phyloP scores from a whole-genome alignment of 2,797 vertebrate species.

The Malacoraja senta region DNA sequence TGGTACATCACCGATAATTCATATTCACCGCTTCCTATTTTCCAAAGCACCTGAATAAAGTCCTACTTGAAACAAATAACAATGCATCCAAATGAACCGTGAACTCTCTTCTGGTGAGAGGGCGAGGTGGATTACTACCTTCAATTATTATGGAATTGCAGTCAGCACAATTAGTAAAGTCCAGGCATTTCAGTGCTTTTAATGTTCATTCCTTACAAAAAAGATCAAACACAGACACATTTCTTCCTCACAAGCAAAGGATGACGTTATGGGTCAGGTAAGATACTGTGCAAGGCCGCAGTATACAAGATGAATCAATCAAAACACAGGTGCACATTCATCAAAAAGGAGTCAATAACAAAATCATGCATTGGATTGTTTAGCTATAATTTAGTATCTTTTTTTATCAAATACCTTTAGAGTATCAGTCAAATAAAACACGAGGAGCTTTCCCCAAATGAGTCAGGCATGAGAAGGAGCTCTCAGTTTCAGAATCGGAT shows the following conservation, averaged over 20 bases:
- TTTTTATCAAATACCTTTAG: conserved; percentile 37
- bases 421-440: conserved; percentile 33
- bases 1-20: neutral
- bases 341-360: conserved; percentile 31
- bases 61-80: neutral
- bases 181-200: conserved; percentile 27
- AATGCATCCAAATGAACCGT: neutral
- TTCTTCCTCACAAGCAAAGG: neutral
- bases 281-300: conserved; percentile 10
- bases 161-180: neutral
- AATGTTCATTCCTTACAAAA: conserved; percentile 34
- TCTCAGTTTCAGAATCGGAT: conserved; percentile 78
- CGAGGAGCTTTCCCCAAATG: neutral
- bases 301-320: neutral
- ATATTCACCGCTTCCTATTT: neutral
- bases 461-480: neutral
- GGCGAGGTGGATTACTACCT: neutral
- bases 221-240: neutral
- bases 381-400: conserved; percentile 32
- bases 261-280: neutral
- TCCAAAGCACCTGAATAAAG: neutral
- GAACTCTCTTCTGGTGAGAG: neutral
- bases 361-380: conserved; percentile 28
- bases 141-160: conserved; percentile 1
- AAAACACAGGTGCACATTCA: conserved; percentile 7